Evolutionary conservation across 2,888 invertebrate genomes (phyloP).

Genomic region (Quadroppia sp.): DNA sequence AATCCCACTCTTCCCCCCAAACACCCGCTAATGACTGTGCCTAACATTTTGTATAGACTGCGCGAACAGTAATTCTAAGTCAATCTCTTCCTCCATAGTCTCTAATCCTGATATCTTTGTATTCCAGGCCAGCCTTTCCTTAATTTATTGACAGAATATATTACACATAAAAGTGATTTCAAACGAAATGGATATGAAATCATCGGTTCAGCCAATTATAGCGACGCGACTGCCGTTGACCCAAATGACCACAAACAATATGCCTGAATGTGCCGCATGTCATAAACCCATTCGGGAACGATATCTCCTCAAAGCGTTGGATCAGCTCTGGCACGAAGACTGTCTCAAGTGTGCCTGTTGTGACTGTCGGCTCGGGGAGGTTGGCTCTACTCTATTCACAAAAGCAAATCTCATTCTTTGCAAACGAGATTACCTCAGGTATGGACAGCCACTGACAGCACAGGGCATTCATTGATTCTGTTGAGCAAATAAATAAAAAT

Average conservation of each 20-base stretch:
- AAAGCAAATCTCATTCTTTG: constrained; percentile 87
- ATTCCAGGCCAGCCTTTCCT: constrained; percentile 12
- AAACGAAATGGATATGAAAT: constrained; percentile 22
- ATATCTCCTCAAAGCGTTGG: constrained; percentile 77
- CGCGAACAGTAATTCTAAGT: not conserved
- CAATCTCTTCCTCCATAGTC: not conserved
- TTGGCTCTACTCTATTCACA: constrained; percentile 82
- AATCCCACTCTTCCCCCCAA: not conserved
- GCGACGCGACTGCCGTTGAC: not conserved
- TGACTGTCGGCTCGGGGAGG: constrained; percentile 84
- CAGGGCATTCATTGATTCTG: not conserved
- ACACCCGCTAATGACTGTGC: not conserved
- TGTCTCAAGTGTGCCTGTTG: constrained; percentile 89
- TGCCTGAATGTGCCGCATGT: constrained; percentile 47
- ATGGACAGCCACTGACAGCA: not conserved
- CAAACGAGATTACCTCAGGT: constrained; percentile 88
- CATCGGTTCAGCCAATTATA: not conserved
- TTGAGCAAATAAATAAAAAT: too few species aligned
- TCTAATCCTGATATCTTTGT: constrained; percentile 26
- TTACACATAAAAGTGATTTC: not conserved
- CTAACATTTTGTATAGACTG: not conserved
- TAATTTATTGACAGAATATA: constrained; percentile 4
- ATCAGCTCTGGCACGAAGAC: constrained; percentile 90
- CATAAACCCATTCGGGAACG: constrained; percentile 48
- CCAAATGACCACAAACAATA: constrained; percentile 6